Evolutionary conservation across 2,113 vertebrate species (phyloP).

Genomic region (Balaeniceps rex): DNA sequence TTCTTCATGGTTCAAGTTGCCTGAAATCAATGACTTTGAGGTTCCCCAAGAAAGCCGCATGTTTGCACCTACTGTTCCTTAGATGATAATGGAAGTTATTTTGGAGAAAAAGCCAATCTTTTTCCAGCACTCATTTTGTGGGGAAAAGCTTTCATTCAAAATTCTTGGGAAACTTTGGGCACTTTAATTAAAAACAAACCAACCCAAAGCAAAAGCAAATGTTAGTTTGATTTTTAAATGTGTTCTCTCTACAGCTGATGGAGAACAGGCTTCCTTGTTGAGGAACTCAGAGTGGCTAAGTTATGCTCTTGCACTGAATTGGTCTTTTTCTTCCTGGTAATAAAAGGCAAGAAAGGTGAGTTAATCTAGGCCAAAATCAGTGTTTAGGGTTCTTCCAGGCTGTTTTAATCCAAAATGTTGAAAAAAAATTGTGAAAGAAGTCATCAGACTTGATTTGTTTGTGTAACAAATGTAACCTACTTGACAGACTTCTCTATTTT

Average conservation of each 20-base stretch:
- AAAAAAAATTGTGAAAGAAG: background rate
- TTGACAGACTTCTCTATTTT: background rate
- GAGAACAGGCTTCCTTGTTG: background rate
- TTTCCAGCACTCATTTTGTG: background rate
- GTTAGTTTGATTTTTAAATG: background rate
- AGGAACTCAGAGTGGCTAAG: background rate
- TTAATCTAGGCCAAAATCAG: background rate
- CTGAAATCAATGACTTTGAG: background rate
- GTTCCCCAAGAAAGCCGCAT: background rate
- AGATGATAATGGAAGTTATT: background rate
- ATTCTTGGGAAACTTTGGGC: background rate
- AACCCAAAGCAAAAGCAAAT: background rate
- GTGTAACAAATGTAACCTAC: background rate
- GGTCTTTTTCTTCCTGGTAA: background rate
- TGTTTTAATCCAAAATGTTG: background rate
- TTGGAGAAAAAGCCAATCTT: background rate
- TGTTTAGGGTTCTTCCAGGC: background rate
- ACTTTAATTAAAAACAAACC: background rate
- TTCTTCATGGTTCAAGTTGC: background rate
- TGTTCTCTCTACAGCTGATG: background rate
- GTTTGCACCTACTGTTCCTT: background rate
- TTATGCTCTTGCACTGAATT: background rate
- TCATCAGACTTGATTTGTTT: background rate
- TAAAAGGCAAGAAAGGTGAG: background rate
- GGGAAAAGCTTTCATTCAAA: background rate